These are phyloP conservation scores for Dasypus novemcinctus DNA, from an alignment of 2,113 vertebrate genomes.

Conservation along the genomic window DNA sequence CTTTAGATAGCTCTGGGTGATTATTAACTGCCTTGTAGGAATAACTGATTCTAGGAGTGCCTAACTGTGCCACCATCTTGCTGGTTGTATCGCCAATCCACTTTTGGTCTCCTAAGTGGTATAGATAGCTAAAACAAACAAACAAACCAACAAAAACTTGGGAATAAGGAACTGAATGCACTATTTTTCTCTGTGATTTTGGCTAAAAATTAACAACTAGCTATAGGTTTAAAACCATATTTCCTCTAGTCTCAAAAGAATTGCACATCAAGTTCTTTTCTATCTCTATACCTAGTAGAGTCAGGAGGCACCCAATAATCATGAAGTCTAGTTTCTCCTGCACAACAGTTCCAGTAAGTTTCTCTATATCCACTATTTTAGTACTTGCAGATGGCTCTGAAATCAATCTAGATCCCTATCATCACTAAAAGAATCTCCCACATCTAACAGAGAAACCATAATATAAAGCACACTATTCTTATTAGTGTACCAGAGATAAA, in stretches of 20 bases:
- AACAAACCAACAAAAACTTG: background rate
- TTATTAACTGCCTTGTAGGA: too few relatives aligned
- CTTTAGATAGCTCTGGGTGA: too few relatives aligned
- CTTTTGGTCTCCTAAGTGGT: background rate
- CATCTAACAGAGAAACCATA: background rate
- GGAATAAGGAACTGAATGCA: background rate
- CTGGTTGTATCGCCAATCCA: too few relatives aligned
- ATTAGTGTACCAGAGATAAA: background rate
- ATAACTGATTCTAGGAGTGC: too few relatives aligned
- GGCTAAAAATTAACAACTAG: background rate
- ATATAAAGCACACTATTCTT: background rate
- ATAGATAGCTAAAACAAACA: background rate
- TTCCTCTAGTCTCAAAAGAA: background rate
- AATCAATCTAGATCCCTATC: background rate
- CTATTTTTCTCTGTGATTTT: background rate
- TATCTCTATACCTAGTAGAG: background rate
- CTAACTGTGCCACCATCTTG: too few relatives aligned
- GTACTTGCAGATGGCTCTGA: background rate
- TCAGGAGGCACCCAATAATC: background rate
- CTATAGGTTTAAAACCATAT: background rate
- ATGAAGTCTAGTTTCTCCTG: background rate
- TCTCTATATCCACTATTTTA: background rate
- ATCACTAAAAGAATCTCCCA: background rate
- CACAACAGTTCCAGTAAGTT: background rate
- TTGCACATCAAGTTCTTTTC: background rate